These are phyloP conservation scores for Selenia dentaria DNA, from an alignment of 2,888 invertebrate species.

Conservation along the genomic window DNA sequence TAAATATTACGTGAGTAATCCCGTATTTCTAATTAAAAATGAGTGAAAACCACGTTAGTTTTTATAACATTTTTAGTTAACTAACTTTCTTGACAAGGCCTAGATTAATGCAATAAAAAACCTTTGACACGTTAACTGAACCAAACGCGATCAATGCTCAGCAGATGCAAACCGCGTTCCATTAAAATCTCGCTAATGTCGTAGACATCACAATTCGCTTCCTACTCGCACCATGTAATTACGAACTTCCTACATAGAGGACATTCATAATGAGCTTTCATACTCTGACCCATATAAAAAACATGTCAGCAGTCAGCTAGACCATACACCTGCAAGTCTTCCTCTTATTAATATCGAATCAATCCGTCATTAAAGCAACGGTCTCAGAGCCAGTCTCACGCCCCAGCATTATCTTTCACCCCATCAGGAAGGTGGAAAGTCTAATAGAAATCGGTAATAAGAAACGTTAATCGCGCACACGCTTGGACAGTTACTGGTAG, in stretches of 20 bases:
- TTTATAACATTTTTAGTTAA: too few species aligned
- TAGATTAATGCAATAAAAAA: too few species aligned
- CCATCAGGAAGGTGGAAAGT: conserved; percentile 80
- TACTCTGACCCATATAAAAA: conserved; percentile 41
- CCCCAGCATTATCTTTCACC: conserved; percentile 80
- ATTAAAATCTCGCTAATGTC: conserved; percentile 30
- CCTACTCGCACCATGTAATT: conserved; percentile 31
- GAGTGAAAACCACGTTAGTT: too few species aligned
- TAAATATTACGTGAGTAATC: too few species aligned
- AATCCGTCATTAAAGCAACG: conserved; percentile 73
- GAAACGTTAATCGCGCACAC: conserved; percentile 77
- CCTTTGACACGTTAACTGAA: too few species aligned
- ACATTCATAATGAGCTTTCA: conserved; percentile 33
- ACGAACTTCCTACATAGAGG: conserved; percentile 23
- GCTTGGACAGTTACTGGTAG: conserved; percentile 62
- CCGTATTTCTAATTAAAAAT: too few species aligned
- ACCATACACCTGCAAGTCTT: conserved; percentile 50
- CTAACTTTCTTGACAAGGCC: too few species aligned
- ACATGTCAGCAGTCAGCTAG: conserved; percentile 53
- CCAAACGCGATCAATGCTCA: conserved; percentile 7
- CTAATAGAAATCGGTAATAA: conserved; percentile 83
- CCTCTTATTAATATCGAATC: conserved; percentile 82
- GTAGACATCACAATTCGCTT: conserved; percentile 28
- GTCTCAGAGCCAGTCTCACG: conserved; percentile 59
- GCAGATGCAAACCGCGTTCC: conserved; percentile 17